Base-by-base conservation (phyloP, 2,888 invertebrate species). In the Phytoseiulus persimilis region DNA sequence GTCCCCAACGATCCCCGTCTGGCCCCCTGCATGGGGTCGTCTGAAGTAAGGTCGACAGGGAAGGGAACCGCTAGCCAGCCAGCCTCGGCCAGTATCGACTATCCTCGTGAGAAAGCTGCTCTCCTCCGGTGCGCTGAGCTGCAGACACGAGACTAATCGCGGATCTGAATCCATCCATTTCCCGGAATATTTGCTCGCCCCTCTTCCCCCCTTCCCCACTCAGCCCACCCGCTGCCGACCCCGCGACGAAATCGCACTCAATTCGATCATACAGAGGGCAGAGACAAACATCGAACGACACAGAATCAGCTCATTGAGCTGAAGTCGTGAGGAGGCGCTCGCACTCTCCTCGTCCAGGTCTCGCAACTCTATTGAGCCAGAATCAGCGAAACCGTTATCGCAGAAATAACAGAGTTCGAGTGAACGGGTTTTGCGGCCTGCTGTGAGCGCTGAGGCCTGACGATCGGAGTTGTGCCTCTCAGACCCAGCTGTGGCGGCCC, bases 91-190 rank as follows among this genome's bases (percentile, higher is more conserved):
- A 65, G 65, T 65, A 65, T 65, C 65, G 65, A 65, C 65, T 65
- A 65, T 65, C 65, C 65, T 65, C 65, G 65, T 65, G 65, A 65
- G 65, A 65, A 65, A 65, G 65, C 65, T 28, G 65, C 65, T 65
- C 65, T 65, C 65, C 28, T 28, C 65, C 5, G 18, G 18, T 2
- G 65, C 5, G 65, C 65, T 65, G 65, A 65, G 18, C 65, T 65
- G 18, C 65, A 65, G 65, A 65, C 65, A 65, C 65, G 65, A 65
- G 65, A 65, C 65, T 65, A 65, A 65, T 65, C 65, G 65, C 65
- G 65, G 65, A 65, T 65, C 65, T 65, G 65, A 65, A 65, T 65
- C 65, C 65, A 65, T 65, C 65, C 65, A 65, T 65, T 65, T 65
- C 65, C 65, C 65, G 65, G 65, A 65, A 65, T 65, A 65, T 65